Conservation (phyloP, 2,797 vertebrate species). For the Urocyon cinereoargenteus region DNA sequence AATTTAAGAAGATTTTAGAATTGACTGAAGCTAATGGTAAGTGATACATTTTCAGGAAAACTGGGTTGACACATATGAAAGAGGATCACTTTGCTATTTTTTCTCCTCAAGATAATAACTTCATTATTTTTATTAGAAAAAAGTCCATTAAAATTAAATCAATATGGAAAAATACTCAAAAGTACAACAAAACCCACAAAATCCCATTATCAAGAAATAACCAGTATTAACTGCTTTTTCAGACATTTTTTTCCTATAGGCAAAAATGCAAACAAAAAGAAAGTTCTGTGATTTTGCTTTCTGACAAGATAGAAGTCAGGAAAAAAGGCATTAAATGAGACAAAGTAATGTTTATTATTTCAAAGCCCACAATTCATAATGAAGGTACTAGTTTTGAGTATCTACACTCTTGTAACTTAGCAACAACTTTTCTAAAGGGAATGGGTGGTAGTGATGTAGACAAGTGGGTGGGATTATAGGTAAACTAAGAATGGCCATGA, state of each 20-base stretch:
- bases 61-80: background rate
- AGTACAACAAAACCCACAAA: background rate
- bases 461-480: background rate
- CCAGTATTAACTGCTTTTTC: constrained; percentile 6
- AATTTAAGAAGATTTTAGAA: constrained; percentile 61
- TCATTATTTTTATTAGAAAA: background rate
- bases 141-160: background rate
- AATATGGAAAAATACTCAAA: background rate
- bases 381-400: background rate
- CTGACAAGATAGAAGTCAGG: background rate
- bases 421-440: background rate
- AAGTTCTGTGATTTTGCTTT: constrained; percentile 12
- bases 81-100: background rate
- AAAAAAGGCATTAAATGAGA: background rate
- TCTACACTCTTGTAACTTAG: background rate
- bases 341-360: background rate
- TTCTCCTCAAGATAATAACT: background rate
- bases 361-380: background rate
- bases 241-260: background rate
- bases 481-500: background rate
- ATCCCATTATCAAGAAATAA: background rate
- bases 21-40: constrained; percentile 62
- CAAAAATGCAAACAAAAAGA: background rate
- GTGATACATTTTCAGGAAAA: constrained; percentile 41
- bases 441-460: background rate